Conservation (phyloP, 2,797 vertebrate genomes). For the Sebastolobus alascanus region DNA sequence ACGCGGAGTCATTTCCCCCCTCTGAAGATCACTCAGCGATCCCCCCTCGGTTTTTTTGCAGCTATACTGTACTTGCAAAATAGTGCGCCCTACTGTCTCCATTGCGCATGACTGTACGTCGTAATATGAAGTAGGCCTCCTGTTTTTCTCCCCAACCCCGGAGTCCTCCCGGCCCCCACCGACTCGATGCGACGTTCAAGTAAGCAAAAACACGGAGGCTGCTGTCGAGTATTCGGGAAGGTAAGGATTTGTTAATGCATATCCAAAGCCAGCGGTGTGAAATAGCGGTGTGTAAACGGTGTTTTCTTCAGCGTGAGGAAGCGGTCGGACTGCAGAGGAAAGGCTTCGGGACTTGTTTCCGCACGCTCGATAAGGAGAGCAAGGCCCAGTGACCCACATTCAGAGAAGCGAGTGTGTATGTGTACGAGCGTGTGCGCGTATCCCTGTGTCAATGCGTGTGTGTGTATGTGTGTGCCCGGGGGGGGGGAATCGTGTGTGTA, state of each 20-base stretch:
- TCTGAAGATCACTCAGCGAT: slow-evolving; percentile 51
- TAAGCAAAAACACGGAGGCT: slow-evolving; percentile 76
- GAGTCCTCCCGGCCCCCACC: slow-evolving; percentile 78
- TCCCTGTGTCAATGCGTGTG: slow-evolving; percentile 29
- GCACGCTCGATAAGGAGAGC: slow-evolving; percentile 81
- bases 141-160: slow-evolving; percentile 81
- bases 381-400: slow-evolving; percentile 90
- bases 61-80: slow-evolving; percentile 79
- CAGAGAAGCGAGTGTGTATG: slow-evolving; percentile 75
- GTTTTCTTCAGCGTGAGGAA: slow-evolving; percentile 67
- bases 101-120: slow-evolving; percentile 87
- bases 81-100: slow-evolving; percentile 79
- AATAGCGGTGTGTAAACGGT: slow-evolving; percentile 16
- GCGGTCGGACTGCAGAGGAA: slow-evolving; percentile 76
- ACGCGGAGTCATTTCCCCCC: slow-evolving; percentile 60
- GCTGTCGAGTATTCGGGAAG: slow-evolving; percentile 59
- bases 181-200: slow-evolving; percentile 71
- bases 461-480: slow-evolving; percentile 10
- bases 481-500: slow-evolving; percentile 7
- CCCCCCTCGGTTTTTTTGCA: slow-evolving; percentile 39
- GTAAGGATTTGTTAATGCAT: slow-evolving; percentile 53
- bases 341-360: slow-evolving; percentile 83
- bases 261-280: background rate
- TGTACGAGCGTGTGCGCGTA: slow-evolving; percentile 66
- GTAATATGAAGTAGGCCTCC: slow-evolving; percentile 83